These are phyloP conservation scores for Tigriopus californicus DNA, from an alignment of 2,888 invertebrate species.

Conservation along the genomic window DNA sequence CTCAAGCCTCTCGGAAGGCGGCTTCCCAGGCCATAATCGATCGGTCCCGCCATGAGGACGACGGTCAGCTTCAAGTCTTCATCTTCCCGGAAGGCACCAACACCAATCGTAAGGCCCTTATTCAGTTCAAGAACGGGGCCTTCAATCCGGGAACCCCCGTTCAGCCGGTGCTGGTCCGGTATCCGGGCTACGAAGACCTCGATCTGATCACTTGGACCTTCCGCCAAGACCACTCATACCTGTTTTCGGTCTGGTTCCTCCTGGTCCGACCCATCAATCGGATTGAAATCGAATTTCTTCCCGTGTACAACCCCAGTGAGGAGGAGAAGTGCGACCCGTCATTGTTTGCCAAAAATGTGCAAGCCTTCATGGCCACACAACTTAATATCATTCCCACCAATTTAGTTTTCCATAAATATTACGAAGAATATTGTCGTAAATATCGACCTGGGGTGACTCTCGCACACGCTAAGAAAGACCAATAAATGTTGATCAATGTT, in stretches of 20 bases:
- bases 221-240: conserved; percentile 34
- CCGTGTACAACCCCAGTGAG: conserved; percentile 69
- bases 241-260: conserved; percentile 8
- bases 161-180: conserved; percentile 77
- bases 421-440: conserved; percentile 3
- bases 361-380: conserved; percentile 49
- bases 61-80: conserved; percentile 34
- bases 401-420: background rate
- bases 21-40: conserved; percentile 3
- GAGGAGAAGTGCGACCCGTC: conserved; percentile 70
- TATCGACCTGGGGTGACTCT: background rate
- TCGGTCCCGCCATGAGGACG: background rate
- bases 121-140: conserved; percentile 64
- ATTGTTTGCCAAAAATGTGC: conserved; percentile 71
- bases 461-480: too few relatives aligned
- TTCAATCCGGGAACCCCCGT: conserved; percentile 89
- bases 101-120: conserved; percentile 71
- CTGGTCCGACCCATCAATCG: conserved; percentile 4
- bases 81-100: conserved; percentile 95
- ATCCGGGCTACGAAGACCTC: conserved; percentile 51
- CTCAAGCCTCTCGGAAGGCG: background rate
- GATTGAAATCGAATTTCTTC: conserved; percentile 56
- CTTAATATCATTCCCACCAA: background rate
- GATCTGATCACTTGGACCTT: conserved; percentile 85
- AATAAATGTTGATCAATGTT: too few relatives aligned